A percentile compares a stretch with the other conserved stretches of the same genome.
These are phyloP conservation scores for mouse (Mus musculus) DNA, from an alignment of 2,113 vertebrate species.

Conservation along the genomic window GRCm39 chr17:72556001-72556500, in stretches of 20 bases:
- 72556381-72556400: background rate
- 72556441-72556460: conserved; percentile 22
- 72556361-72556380: background rate
- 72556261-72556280: background rate
- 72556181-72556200: background rate
- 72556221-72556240: background rate
- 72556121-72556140: too few relatives aligned
- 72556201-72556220: background rate
- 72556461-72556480: conserved; percentile 29
- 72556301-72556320: background rate
- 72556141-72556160: too few relatives aligned
- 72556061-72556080: too few relatives aligned
- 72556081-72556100: too few relatives aligned
- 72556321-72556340: background rate
- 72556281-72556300: background rate
- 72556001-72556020: too few relatives aligned
- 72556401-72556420: background rate
- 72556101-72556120: too few relatives aligned
- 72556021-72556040: too few relatives aligned
- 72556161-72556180: background rate
- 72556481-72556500: background rate
- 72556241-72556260: background rate
- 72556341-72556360: background rate
- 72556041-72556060: too few relatives aligned
- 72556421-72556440: background rate